A percentile compares a stretch with the other conserved stretches of the same genome.
phyloP scores from a whole-genome alignment of 1,140 invertebrate genomes.

The Armadillidium nasatum region DNA sequence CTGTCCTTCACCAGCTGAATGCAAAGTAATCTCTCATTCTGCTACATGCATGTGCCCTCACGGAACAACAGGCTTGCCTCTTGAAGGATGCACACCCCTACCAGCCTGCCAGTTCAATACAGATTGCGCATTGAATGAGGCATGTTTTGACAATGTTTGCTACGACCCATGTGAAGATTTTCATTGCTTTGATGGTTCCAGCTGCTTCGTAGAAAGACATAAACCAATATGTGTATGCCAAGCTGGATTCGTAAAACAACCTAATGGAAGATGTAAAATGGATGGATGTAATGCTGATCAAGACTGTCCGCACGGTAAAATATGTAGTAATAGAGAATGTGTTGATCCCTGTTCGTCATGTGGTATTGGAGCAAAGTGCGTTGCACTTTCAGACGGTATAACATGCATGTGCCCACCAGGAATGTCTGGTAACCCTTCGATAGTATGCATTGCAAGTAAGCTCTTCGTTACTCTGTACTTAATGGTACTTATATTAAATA shows the following conservation, averaged over 20 bases:
- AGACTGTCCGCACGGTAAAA: conserved; percentile 49
- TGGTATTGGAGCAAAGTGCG: conserved; percentile 72
- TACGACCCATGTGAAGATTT: conserved; percentile 42
- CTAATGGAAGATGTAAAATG: conserved; percentile 34
- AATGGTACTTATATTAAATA: neutral
- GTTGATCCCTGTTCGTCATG: conserved; percentile 74
- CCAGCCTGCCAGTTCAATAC: conserved; percentile 49
- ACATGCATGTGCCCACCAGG: conserved; percentile 48
- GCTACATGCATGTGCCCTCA: conserved; percentile 68
- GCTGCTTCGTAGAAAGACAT: conserved; percentile 67
- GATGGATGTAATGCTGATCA: conserved; percentile 30
- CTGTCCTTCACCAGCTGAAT: conserved; percentile 64
- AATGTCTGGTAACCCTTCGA: conserved; percentile 45
- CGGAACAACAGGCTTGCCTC: conserved; percentile 62
- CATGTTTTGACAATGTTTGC: conserved; percentile 47
- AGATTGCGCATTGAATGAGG: conserved; percentile 48
- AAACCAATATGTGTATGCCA: conserved; percentile 63
- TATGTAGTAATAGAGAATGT: conserved; percentile 70
- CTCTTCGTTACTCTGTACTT: neutral
- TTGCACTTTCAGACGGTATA: conserved; percentile 62
- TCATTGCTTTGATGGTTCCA: conserved; percentile 49
- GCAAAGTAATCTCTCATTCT: conserved; percentile 51
- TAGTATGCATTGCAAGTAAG: conserved; percentile 43
- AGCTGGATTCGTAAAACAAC: conserved; percentile 36
- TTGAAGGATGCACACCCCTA: conserved; percentile 64